These are phyloP conservation scores for Diarsia rubi DNA, from an alignment of 2,888 invertebrate genomes.

Conservation along the genomic window DNA sequence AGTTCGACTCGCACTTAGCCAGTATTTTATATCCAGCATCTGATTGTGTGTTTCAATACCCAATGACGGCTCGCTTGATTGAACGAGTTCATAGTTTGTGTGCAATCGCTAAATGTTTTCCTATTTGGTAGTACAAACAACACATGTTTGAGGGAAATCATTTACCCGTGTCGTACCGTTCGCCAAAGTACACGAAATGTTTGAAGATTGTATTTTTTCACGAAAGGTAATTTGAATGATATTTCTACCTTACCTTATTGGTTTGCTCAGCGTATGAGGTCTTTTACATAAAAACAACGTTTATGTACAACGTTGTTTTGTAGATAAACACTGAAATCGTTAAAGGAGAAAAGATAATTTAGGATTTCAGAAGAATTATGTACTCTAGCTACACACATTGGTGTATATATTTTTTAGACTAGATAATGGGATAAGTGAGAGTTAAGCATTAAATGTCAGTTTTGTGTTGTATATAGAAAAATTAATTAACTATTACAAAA, in stretches of 20 bases:
- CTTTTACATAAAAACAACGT: neutral
- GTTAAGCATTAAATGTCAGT: neutral
- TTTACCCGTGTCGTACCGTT: slow-evolving; percentile 21
- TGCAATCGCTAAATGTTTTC: slow-evolving; percentile 50
- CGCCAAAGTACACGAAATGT: slow-evolving; percentile 27
- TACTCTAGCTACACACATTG: neutral
- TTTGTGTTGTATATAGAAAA: neutral
- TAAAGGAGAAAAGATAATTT: neutral
- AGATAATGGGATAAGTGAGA: neutral
- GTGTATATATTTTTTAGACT: neutral
- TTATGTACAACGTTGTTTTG: neutral
- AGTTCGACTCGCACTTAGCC: too few species aligned
- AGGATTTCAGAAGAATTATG: neutral
- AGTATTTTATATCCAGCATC: slow-evolving; percentile 7
- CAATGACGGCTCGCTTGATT: slow-evolving; percentile 34
- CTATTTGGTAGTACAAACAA: slow-evolving; percentile 52
- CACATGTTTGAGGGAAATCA: slow-evolving; percentile 28
- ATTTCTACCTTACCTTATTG: slow-evolving; percentile 6
- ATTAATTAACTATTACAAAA: too few species aligned
- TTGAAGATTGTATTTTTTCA: slow-evolving; percentile 26
- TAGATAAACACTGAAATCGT: neutral
- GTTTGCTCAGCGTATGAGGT: neutral
- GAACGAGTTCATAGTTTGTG: slow-evolving; percentile 42
- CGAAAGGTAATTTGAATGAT: slow-evolving; percentile 26
- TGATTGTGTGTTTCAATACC: slow-evolving; percentile 21